These are phyloP conservation scores for Scaeva pyrastri DNA, from an alignment of 2,888 invertebrate species.

Conservation along the genomic window DNA sequence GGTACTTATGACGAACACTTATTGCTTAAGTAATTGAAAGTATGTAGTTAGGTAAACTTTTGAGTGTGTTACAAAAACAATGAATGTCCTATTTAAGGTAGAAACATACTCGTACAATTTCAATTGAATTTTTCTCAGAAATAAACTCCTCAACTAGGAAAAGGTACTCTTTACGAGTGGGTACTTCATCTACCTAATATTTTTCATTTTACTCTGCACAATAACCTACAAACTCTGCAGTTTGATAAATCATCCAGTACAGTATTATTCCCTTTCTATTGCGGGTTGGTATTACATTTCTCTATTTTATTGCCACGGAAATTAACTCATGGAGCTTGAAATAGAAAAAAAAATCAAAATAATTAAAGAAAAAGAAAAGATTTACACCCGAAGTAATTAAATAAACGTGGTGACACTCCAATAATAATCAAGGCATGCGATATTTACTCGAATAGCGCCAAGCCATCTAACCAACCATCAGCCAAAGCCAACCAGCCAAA, in stretches of 20 bases:
- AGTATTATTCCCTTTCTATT: conserved; percentile 51
- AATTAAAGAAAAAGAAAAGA: conserved; percentile 56
- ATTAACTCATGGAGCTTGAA: conserved; percentile 54
- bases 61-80: no score
- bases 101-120: not conserved
- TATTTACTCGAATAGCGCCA: conserved; percentile 24
- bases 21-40: no score
- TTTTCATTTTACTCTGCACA: not conserved
- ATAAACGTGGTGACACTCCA: conserved; percentile 72
- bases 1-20: no score
- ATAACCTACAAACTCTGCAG: conserved; percentile 15
- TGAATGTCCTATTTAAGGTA: not conserved
- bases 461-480: conserved; percentile 6
- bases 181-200: not conserved
- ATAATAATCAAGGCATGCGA: conserved; percentile 73
- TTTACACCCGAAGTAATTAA: conserved; percentile 60
- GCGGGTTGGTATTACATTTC: conserved; percentile 37
- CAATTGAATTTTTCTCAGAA: not conserved
- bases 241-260: conserved; percentile 41
- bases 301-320: conserved; percentile 54
- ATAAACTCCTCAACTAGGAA: not conserved
- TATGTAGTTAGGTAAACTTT: no score
- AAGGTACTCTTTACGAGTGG: not conserved
- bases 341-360: conserved; percentile 21
- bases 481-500: conserved; percentile 2